These are phyloP conservation scores for Anagrus nilaparvatae DNA, from an alignment of 1,140 invertebrate genomes.

Conservation along the genomic window DNA sequence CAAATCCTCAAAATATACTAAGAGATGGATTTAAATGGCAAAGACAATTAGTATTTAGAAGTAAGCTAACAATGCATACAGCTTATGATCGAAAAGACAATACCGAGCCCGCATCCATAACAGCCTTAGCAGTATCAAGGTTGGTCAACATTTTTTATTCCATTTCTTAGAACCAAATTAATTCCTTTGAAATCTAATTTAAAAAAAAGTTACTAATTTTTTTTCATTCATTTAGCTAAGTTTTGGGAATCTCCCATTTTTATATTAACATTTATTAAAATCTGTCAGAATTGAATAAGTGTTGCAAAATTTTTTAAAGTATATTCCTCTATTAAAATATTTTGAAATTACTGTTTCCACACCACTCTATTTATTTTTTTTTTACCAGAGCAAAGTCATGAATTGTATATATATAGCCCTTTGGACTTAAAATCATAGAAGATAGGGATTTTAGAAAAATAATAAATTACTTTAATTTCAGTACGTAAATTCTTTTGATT, in stretches of 20 bases:
- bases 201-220: not conserved
- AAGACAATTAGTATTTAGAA: slow-evolving; percentile 84
- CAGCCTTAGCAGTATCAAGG: slow-evolving; percentile 82
- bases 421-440: too few relatives aligned
- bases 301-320: too few relatives aligned
- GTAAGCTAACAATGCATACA: slow-evolving; percentile 98
- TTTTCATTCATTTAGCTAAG: not conserved
- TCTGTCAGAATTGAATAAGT: too few relatives aligned
- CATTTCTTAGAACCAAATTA: not conserved
- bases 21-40: slow-evolving; percentile 77
- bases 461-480: not conserved
- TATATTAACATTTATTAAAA: too few relatives aligned
- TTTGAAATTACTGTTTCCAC: too few relatives aligned
- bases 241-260: too few relatives aligned
- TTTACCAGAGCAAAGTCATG: too few relatives aligned
- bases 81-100: slow-evolving; percentile 96
- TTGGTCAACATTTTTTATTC: slow-evolving; percentile 28
- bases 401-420: too few relatives aligned
- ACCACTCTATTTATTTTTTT: too few relatives aligned
- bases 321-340: too few relatives aligned
- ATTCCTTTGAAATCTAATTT: not conserved
- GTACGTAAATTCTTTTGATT: slow-evolving; percentile 3
- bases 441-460: too few relatives aligned
- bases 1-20: slow-evolving; percentile 51
- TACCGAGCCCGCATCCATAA: slow-evolving; percentile 91